A percentile compares a stretch with the other conserved stretches of the same genome.
These are phyloP conservation scores for Drosophila emarginata DNA, from an alignment of 2,888 invertebrate genomes.

Conservation along the genomic window DNA sequence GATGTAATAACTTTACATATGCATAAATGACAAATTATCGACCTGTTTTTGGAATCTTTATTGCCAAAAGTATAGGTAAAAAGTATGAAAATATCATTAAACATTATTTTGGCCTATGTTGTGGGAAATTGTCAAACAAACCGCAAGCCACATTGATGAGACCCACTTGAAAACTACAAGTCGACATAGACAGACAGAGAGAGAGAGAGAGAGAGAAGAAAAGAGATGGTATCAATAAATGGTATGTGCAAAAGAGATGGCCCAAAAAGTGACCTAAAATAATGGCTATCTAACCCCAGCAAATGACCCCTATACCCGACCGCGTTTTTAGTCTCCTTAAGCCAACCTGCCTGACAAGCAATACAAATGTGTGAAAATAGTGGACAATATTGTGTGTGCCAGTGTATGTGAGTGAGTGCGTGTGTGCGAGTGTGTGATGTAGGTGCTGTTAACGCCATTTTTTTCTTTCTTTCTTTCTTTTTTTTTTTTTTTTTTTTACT, in stretches of 20 bases:
- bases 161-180: not conserved
- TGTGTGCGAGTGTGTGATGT: slow-evolving; percentile 37
- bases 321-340: slow-evolving; percentile 6
- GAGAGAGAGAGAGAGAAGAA: slow-evolving; percentile 6
- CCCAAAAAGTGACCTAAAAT: slow-evolving; percentile 63
- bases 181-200: not conserved
- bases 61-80: not conserved
- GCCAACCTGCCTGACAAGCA: slow-evolving; percentile 39
- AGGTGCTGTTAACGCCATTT: slow-evolving; percentile 69
- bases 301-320: not conserved
- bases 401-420: slow-evolving; percentile 8
- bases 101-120: slow-evolving; percentile 19
- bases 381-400: slow-evolving; percentile 65
- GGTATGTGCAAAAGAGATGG: slow-evolving; percentile 42
- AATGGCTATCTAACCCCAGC: slow-evolving; percentile 42
- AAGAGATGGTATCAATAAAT: not conserved
- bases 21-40: too few species aligned
- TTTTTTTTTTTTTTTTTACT: slow-evolving; percentile 53
- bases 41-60: slow-evolving; percentile 11
- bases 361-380: slow-evolving; percentile 73
- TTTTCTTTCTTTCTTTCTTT: slow-evolving; percentile 51
- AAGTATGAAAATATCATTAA: too few species aligned
- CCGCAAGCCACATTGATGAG: slow-evolving; percentile 1
- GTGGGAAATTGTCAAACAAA: not conserved
- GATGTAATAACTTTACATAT: too few species aligned